A percentile compares a stretch with the other conserved stretches of the same genome.
Evolutionary conservation across 2,797 vertebrate genomes (phyloP).

Genomic region (Thamnophis elegans): DNA sequence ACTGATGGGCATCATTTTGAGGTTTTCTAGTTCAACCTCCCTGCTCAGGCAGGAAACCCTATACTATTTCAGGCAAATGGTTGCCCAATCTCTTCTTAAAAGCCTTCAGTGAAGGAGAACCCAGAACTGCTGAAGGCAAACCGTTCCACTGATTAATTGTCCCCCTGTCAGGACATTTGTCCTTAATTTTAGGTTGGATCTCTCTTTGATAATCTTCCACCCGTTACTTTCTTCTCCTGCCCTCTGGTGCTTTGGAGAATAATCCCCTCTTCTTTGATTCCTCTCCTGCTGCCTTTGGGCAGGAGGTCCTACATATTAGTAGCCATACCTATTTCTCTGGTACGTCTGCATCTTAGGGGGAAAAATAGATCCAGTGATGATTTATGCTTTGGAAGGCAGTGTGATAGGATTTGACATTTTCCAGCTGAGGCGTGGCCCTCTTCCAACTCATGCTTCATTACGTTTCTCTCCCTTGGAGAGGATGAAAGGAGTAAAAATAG

Average conservation of each 20-base stretch:
- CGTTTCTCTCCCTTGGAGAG: constrained; percentile 71
- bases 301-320: constrained; percentile 8
- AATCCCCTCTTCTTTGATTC: neutral
- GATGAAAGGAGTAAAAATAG: constrained; percentile 76
- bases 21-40: neutral
- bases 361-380: constrained; percentile 59
- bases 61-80: neutral
- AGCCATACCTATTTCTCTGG: constrained; percentile 18
- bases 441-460: constrained; percentile 78
- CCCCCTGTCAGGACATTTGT: neutral
- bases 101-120: neutral
- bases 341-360: constrained; percentile 20
- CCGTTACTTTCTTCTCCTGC: neutral
- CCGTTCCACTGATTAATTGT: neutral
- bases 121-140: neutral
- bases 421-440: constrained; percentile 79
- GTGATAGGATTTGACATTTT: constrained; percentile 81
- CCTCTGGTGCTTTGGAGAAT: neutral
- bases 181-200: neutral
- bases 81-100: neutral
- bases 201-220: neutral
- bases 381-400: constrained; percentile 73
- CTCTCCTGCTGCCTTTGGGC: neutral
- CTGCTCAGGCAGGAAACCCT: neutral
- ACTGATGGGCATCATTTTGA: neutral